Evolutionary conservation across 2,797 vertebrate genomes (phyloP), one percentile per base, ranked within the genome.

Genomic region (Psittacula derbiana): DNA sequence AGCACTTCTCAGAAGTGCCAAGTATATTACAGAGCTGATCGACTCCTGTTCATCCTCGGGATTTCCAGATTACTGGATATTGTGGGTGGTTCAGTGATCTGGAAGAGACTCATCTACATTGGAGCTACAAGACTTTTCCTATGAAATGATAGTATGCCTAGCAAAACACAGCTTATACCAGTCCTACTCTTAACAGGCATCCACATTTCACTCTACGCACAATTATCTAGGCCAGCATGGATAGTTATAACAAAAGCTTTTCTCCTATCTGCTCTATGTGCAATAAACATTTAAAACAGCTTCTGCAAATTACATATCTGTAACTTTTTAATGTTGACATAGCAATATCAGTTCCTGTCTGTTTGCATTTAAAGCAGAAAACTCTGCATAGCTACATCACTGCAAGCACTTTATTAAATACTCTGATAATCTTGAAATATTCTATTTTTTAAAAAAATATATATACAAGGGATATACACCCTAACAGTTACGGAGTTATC

Each of bases 331-430:
- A 72, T 30, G 38, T 2, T 53, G 23, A 62, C 33, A 58, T 0
- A 64, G 16, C 11, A 60, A 5, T 55, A 72, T 21, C 16, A 86
- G 64, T 50, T 88, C 41, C 27, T 60, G 23, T 38, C 33, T 87
- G 30, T 57, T 53, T 82, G 43, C 31, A 70, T 72, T 92, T 85
- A 72, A 92, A 93, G 46, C 38, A 87, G 40, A 74, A 89, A 83
- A 76, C 33, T 38, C 67, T 24, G 25, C 76, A 72, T 31, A 86
- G 47, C 50, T 75, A 46, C 19, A 53, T 64, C 31, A 80, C 11
- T 41, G 6, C 18, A 88, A 75, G 43, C 74, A 52, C n/a, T 85
- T 92, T 43, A 55, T 44, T 9, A 46, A 16, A 66, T 40, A 40
- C 36, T 90, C 52, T 53, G 5, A 31, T 69, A 41, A 84, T 80